Base-by-base conservation (phyloP, 2,113 vertebrate species). In the Salvelinus fontinalis region DNA sequence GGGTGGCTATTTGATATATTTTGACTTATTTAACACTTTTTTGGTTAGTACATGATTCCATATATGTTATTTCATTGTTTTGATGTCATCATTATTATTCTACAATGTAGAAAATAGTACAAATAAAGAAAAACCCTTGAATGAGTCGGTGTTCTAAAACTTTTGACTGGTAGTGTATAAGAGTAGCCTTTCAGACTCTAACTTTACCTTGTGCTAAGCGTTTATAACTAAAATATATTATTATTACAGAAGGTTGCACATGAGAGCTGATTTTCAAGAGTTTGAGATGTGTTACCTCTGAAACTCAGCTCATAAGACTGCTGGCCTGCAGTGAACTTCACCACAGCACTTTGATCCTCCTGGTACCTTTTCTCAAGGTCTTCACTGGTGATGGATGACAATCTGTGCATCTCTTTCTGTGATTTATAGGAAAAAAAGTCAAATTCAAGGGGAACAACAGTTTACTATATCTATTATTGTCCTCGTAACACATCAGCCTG, bases 231-330 rank as follows among this genome's bases (percentile, higher is more conserved):
- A 69, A 44, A 60, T 22, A 20, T 16, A 62, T 4, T 20, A 24
- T 48, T 22, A 27, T 26, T 7, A 69, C 14, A 49, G 7, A 22
- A 51, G 1, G 39, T 12, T 51, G 44, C 44, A 49, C 14, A 24
- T 44, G 5, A 72, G 11, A 54, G 24, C 20, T n/a, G 12, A 18
- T 54, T 54, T 18, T 14, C 14, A 26, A 20, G 13, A 13, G 39
- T 14, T 73, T 59, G 71, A n/a, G 1, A 16, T 20, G 3, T 7
- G 13, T 18, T 65, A 81, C 79, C 79, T 77, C 57, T 70, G 62
- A 87, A 85, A 29, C 71, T 44, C 20, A 84, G 71, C 57, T 82
- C 71, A 60, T 87, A 84, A n/a, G 59, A 75, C n/a, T 78, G 39
- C 59, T 74, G 70, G 9, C 74, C 80, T 16, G 67, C 78, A 2